Evolutionary conservation across 2,797 vertebrate genomes (phyloP).

Genomic region (Lutra lutra): DNA sequence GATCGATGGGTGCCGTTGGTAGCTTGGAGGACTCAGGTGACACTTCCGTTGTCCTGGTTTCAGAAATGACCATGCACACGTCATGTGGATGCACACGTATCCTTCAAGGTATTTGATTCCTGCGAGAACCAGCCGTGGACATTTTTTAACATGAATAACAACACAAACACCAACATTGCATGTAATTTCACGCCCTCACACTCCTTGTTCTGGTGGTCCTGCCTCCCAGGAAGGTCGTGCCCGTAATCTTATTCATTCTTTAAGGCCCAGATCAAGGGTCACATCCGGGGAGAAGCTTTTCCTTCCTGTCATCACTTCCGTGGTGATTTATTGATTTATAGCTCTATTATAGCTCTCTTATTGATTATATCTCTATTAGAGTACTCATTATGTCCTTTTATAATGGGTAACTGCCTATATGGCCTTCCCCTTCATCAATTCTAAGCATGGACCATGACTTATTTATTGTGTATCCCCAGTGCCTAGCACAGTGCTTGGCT

Average conservation of each 20-base stretch:
- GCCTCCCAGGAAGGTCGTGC: accelerated
- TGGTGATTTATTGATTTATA: background rate
- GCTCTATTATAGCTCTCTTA: background rate
- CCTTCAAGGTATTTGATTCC: background rate
- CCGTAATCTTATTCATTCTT: background rate
- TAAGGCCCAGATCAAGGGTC: background rate
- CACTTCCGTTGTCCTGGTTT: background rate
- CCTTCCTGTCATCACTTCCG: background rate
- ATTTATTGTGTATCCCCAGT: background rate
- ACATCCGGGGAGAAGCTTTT: background rate
- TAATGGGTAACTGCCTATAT: background rate
- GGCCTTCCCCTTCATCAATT: background rate
- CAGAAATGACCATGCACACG: background rate
- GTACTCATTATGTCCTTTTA: background rate
- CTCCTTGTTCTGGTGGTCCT: too few relatives aligned
- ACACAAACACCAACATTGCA: accelerated
- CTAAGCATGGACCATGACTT: background rate
- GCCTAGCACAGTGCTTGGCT: background rate
- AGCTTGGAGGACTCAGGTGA: accelerated
- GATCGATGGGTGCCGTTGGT: too few relatives aligned
- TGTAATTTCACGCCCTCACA: accelerated
- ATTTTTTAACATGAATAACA: background rate
- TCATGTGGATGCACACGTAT: accelerated
- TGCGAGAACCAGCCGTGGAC: background rate
- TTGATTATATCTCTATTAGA: background rate